Evolutionary conservation across 1,140 invertebrate species (phyloP), one percentile per base, ranked within the genome.

Genomic region (Micrasema minimum): DNA sequence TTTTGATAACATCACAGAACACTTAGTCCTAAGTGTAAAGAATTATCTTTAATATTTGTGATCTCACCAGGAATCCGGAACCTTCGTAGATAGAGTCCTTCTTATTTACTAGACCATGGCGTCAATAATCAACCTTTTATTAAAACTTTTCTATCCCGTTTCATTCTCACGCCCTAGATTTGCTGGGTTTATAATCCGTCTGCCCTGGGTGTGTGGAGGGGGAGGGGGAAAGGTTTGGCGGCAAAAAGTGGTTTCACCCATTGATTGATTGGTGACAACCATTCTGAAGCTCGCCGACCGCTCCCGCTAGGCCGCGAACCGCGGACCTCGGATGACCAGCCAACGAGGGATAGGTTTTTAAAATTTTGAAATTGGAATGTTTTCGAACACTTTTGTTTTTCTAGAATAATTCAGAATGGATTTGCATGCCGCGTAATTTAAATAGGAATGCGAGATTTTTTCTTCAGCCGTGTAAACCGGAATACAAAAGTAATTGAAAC

Each of bases 181-280:
- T 31, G 26, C 7, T 4, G 26, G 26, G 3, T 31, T 31, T 2
- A 7, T 31, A 31, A 31, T 31, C 26, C 26, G 26, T 31, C 26
- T 31, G 7, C 26, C 7, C 26, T 1, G 22, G 62, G 61, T 53
- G 51, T 41, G 43, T 62, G 46, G 50, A 16, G 38, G 10, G 48
- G 22, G n/a, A 1, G 66, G 51, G 51, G 53, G 66, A 53, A 20
- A 45, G 66, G 65, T 66, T 16, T 57, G 53, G 69, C 69, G 57
- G 73, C 73, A 75, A 75, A 75, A 75, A 75, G 73, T 75, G 73
- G 73, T 75, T 74, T 75, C 48, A 53, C 43, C 69, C 69, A 71
- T 75, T 75, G 73, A 75, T 75, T 75, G 73, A 75, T 75, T 75
- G 73, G 73, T 75, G 73, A 75, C 73, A 75, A 67, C 46, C 65